Base-by-base conservation (phyloP, 2,797 vertebrate species). In the Muscicapa striata region DNA sequence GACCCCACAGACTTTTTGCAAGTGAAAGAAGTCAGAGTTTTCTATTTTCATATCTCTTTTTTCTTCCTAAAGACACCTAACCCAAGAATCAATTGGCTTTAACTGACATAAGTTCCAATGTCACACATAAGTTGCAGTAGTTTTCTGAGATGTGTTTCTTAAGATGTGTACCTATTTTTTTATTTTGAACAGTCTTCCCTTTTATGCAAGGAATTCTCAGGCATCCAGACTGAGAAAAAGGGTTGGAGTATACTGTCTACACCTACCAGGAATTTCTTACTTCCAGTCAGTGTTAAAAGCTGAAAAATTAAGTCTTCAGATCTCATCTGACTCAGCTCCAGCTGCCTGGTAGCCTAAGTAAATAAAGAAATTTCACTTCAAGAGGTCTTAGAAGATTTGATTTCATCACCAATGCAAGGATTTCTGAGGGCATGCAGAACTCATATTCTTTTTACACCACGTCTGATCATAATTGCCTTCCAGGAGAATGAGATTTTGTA, bases 321-420 rank as follows among this genome's bases (percentile, higher is more conserved):
- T 30, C 16, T 78, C 63, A 57, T 40, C 55, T 83, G 68, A 79
- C 83, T 94, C 63, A 75, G n/a, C 20, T 75, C 19, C 64, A 79
- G 38, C 68, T 89, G 87, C 81, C 51, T 85, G 41, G 36, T 49
- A 75, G 68, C 29, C 27, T 58, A 86, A 94, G 59, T 61, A 87
- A 94, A 97, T 78, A 62, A 68, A 48, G 11, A 74, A 10, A 80
- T 89, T 94, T 92, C 55, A 74, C 23, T 91, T 38, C 41, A 72
- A 63, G 32, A 82, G 29, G 9, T 82, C 10, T 84, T 75, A 69
- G 58, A 23, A 87, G 48, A 75, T 90, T 87, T 72, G 43, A 88
- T 96, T 83, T 91, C 18, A 51, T 77, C 62, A 63, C 30, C 34
- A 51, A 11, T 41, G 36, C 69, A 75, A 77, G 61, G 48, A 80